Evolutionary conservation across 2,797 vertebrate genomes (phyloP).

Genomic region (Phalanger gymnotis): DNA sequence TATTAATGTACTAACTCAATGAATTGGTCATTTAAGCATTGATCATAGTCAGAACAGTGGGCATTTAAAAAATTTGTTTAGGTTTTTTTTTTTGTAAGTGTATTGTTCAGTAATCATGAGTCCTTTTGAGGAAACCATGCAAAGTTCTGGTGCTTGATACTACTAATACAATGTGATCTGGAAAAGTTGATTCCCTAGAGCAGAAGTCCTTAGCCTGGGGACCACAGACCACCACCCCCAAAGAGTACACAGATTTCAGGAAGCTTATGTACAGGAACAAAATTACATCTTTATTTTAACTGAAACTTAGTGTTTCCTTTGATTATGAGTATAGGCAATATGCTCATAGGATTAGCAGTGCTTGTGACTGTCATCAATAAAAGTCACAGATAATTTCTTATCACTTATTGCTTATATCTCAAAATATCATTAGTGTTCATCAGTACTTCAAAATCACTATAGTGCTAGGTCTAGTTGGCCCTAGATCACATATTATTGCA

Average conservation of each 20-base stretch:
- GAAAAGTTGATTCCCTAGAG: not conserved
- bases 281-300: not conserved
- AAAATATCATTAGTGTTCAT: not conserved
- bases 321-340: not conserved
- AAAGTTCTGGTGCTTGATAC: not conserved
- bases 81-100: not conserved
- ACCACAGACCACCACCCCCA: not conserved
- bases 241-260: not conserved
- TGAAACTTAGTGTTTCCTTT: not conserved
- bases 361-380: not conserved
- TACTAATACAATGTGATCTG: not conserved
- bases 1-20: not conserved
- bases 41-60: not conserved
- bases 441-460: not conserved
- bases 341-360: not conserved
- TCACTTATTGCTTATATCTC: not conserved
- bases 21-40: not conserved
- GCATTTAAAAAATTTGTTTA: not conserved
- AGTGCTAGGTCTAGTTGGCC: not conserved
- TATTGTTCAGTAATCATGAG: not conserved
- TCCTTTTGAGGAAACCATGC: not conserved
- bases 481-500: not conserved
- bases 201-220: not conserved
- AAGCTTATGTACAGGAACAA: not conserved
- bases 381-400: not conserved